Base-by-base conservation (phyloP, 2,888 invertebrate species). In the Drosophila sordidapex region DNA sequence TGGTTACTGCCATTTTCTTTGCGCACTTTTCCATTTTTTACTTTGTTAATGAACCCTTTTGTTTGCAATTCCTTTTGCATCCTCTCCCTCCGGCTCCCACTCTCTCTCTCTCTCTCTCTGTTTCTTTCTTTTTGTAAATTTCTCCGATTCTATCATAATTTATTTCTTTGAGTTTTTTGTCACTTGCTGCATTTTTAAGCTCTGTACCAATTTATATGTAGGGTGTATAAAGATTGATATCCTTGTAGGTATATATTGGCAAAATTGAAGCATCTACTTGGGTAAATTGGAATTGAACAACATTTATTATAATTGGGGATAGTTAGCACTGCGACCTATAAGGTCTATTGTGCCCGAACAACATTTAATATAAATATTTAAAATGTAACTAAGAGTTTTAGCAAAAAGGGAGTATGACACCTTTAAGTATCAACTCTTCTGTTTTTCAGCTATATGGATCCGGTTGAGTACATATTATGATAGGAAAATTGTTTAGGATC, bases 21-120 rank as follows among this genome's bases (percentile, higher is more conserved):
- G 74, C 63, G 60, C 76, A 67, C 69, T 88, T 83, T 76, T 71
- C 67, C 89, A 81, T 85, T 83, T 83, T 83, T 87, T 87, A 84
- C 82, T 89, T 80, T 89, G 87, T 89, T 87, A 85, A 87, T 85
- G 85, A 85, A 89, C 82, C 78, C 82, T 87, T 80, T 89, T 89
- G 85, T 85, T 83, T 72, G 79, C 75, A 78, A 76, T 83, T 74
- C 71, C 87, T 82, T 46, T 73, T 68, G 70, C 78, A 71, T 63
- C 65, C 49, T 60, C 11, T 25, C 11, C 33, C 11, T 25, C 13
- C 7, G 21, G 4, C 21, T 7, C 2, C 46, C 13, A 4, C 3
- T 4, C 8, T 21, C 13, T 27, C n/a, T n/a, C 11, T 25, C 29
- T 51, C 13, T 31, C n/a, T n/a, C 11, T 25, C 13, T 29, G 3